Percentiles rank a stretch among this genome's conserved stretches.
Conservation (phyloP, 1,140 invertebrate genomes). For the Drosophila subpulchrella region DNA sequence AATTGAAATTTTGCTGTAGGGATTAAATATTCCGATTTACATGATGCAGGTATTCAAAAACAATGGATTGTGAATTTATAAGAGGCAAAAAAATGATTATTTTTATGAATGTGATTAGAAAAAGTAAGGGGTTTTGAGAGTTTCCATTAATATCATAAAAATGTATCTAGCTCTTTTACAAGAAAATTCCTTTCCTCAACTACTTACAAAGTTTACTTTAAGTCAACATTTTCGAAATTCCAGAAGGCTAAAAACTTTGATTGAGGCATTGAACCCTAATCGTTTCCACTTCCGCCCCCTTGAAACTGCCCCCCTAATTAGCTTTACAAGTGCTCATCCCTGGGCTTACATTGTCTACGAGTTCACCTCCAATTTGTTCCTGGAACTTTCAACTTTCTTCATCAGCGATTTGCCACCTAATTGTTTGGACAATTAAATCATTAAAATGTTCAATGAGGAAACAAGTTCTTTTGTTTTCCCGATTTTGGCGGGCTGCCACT, state of each 20-base stretch:
- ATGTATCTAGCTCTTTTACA: background rate
- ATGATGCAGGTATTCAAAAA: background rate
- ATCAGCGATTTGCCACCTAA: conserved; percentile 62
- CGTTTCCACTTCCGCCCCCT: background rate
- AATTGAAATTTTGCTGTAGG: background rate
- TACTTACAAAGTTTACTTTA: background rate
- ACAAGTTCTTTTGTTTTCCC: conserved; percentile 40
- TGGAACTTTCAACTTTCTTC: conserved; percentile 32
- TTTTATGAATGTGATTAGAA: too few relatives aligned
- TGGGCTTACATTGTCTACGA: conserved; percentile 36
- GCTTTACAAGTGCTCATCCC: conserved; percentile 36
- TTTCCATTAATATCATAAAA: background rate
- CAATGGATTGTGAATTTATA: too few relatives aligned
- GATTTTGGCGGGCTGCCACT: conserved; percentile 38
- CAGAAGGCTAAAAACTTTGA: conserved; percentile 24
- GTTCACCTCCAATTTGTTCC: conserved; percentile 25
- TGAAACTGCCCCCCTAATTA: conserved; percentile 23
- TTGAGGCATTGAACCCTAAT: conserved; percentile 21
- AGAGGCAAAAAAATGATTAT: too few relatives aligned
- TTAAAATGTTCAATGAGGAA: conserved; percentile 58
- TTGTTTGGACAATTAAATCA: conserved; percentile 75
- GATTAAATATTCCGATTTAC: background rate
- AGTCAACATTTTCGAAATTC: background rate
- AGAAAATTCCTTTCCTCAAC: background rate
- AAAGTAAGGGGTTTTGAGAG: background rate